A percentile compares a stretch with the other conserved stretches of the same genome.
These are phyloP conservation scores for Sebastes matsubarae DNA, from an alignment of 2,797 vertebrate genomes.

Conservation along the genomic window DNA sequence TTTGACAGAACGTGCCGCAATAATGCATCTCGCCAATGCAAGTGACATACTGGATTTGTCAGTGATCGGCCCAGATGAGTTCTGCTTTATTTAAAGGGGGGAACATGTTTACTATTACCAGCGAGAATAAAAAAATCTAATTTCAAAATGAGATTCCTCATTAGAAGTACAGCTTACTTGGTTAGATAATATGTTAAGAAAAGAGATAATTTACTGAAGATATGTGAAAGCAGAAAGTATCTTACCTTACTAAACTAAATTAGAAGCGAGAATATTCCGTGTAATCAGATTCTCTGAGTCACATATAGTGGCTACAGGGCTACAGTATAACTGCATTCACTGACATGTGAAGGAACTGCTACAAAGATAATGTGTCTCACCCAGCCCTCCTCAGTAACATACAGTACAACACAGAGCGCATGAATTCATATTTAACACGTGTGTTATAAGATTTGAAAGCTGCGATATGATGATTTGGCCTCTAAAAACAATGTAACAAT, in stretches of 20 bases:
- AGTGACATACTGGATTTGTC: slow-evolving; percentile 37
- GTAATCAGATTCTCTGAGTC: neutral
- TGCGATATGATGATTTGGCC: slow-evolving; percentile 12
- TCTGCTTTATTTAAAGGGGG: slow-evolving; percentile 16
- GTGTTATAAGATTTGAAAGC: neutral
- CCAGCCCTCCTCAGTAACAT: neutral
- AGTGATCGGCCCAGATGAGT: slow-evolving; percentile 5
- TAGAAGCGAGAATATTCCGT: neutral
- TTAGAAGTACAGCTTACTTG: neutral
- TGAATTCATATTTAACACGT: neutral
- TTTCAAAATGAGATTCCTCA: neutral
- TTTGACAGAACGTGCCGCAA: slow-evolving; percentile 41
- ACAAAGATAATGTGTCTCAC: neutral
- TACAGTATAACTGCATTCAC: neutral
- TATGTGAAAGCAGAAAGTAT: neutral
- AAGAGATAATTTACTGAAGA: neutral
- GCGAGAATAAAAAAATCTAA: neutral
- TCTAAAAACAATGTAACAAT: slow-evolving; percentile 21
- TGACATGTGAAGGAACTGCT: neutral
- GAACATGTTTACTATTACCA: slow-evolving; percentile 1
- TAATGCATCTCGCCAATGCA: slow-evolving; percentile 8
- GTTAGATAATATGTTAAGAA: neutral
- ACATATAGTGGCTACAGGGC: neutral
- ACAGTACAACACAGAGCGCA: neutral
- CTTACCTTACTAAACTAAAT: neutral